Evolutionary conservation across 2,113 vertebrate species (phyloP).

Genomic region (Nesospiza acunhae): DNA sequence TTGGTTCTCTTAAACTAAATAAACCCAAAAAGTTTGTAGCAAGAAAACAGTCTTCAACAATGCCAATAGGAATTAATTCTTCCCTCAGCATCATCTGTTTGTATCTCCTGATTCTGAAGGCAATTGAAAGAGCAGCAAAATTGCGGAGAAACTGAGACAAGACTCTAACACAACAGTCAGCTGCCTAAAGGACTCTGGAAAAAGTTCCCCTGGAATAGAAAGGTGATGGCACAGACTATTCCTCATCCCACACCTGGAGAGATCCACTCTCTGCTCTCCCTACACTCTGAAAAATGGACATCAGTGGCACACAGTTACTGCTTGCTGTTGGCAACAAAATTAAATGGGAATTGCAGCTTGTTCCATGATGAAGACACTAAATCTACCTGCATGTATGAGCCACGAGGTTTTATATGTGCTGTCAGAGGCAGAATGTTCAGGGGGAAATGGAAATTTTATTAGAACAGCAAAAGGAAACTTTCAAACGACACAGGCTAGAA

Average conservation of each 20-base stretch:
- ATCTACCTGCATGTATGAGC: background rate
- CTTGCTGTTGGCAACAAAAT: background rate
- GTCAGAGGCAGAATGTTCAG: background rate
- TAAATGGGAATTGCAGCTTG: background rate
- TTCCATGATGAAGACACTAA: background rate
- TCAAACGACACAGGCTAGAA: background rate
- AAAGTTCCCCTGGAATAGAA: background rate
- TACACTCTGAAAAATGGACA: background rate
- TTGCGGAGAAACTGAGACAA: background rate
- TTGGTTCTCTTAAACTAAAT: background rate
- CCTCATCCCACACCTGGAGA: background rate
- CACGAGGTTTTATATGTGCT: background rate
- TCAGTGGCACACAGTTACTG: background rate
- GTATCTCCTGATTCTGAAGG: conserved; percentile 10
- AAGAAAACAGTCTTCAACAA: background rate
- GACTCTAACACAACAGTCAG: background rate
- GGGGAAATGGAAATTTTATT: background rate
- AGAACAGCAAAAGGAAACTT: background rate
- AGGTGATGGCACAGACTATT: background rate
- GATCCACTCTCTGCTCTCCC: background rate
- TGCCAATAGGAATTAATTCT: background rate
- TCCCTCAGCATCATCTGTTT: background rate
- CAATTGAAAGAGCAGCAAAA: conserved; percentile 1
- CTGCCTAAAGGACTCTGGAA: background rate
- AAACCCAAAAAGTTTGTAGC: background rate